These are phyloP conservation scores for Pyrrhosoma nymphula DNA, from an alignment of 2,888 invertebrate genomes.

Conservation along the genomic window DNA sequence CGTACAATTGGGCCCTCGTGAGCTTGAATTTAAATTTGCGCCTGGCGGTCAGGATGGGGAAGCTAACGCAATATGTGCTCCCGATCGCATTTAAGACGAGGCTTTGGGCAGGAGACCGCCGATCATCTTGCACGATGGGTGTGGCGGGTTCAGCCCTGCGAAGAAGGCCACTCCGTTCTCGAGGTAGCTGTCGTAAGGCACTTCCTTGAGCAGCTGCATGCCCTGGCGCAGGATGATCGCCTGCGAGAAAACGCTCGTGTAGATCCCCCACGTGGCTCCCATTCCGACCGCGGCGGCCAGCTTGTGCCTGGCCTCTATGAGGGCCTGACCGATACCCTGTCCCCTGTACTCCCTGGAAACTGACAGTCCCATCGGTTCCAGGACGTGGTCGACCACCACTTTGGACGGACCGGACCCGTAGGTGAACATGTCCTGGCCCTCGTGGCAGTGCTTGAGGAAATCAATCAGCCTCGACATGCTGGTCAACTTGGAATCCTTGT, in stretches of 20 bases:
- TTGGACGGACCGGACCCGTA: background rate
- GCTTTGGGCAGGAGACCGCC: background rate
- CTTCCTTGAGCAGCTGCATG: background rate
- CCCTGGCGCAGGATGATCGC: slow-evolving; percentile 11
- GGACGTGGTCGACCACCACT: background rate
- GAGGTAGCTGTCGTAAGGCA: background rate
- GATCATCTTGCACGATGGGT: slow-evolving; percentile 5
- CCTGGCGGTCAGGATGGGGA: too few species aligned
- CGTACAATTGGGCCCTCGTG: too few species aligned
- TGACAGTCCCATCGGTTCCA: slow-evolving; percentile 36
- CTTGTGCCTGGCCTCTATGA: background rate
- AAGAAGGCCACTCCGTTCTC: slow-evolving; percentile 32
- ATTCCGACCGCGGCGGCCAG: background rate
- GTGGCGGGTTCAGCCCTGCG: background rate
- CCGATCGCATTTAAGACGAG: too few species aligned
- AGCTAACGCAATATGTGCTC: too few species aligned
- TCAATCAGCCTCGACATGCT: background rate
- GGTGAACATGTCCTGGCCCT: slow-evolving; percentile 43
- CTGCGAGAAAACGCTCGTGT: slow-evolving; percentile 28
- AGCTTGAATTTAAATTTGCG: too few species aligned
- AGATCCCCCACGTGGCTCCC: slow-evolving; percentile 4
- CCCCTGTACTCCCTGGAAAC: background rate
- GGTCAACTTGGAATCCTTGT: background rate
- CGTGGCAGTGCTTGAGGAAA: slow-evolving; percentile 6
- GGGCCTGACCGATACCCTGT: slow-evolving; percentile 1